Percentiles rank a stretch among this genome's conserved stretches.
These are phyloP conservation scores for Sebastolobus alascanus DNA, from an alignment of 2,797 vertebrate genomes.

Conservation along the genomic window DNA sequence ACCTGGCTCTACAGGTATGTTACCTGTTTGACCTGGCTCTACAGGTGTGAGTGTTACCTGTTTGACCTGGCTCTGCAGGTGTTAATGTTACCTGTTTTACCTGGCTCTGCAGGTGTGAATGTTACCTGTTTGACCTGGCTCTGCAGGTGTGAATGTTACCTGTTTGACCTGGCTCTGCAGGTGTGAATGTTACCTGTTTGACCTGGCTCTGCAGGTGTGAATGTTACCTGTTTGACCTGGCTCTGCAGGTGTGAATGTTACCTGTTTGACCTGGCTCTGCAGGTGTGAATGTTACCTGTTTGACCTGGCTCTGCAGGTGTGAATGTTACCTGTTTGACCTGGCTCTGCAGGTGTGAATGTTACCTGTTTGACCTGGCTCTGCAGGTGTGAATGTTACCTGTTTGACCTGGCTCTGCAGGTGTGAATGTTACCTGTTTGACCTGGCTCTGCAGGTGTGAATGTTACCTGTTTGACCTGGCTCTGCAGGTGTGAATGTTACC, in stretches of 20 bases:
- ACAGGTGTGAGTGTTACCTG: background rate
- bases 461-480: background rate
- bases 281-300: background rate
- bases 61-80: constrained; percentile 96
- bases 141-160: constrained; percentile 88
- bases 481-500: constrained; percentile 6
- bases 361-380: too few species aligned
- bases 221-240: background rate
- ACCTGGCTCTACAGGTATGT: background rate
- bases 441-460: too few species aligned
- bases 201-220: background rate
- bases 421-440: background rate
- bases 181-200: background rate
- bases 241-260: too few species aligned
- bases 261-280: too few species aligned
- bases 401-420: background rate
- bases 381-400: too few species aligned
- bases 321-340: background rate
- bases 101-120: constrained; percentile 94
- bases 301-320: background rate
- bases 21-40: too few species aligned
- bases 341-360: background rate
- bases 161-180: background rate
- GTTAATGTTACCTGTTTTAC: constrained; percentile 85
- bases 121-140: constrained; percentile 88